Evolutionary conservation across 2,888 invertebrate species (phyloP).

Genomic region (Drosophila tripunctata): DNA sequence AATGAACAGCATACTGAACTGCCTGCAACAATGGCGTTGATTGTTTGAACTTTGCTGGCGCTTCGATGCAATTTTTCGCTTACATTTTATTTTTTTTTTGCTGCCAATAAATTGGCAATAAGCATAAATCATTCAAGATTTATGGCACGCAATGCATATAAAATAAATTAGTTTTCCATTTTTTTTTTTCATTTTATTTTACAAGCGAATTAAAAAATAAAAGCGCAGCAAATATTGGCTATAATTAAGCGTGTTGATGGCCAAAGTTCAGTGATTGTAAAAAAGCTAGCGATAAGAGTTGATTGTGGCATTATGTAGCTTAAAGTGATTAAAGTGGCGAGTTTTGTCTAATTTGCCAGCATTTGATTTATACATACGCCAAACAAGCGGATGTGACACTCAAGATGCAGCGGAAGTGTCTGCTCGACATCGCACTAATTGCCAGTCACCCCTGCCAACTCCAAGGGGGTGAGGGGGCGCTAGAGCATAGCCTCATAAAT

Average conservation of each 20-base stretch:
- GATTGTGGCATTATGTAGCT: background rate
- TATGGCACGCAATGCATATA: constrained; percentile 54
- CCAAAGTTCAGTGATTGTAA: constrained; percentile 19
- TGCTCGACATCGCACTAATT: constrained; percentile 65
- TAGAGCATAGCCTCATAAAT: too few species aligned
- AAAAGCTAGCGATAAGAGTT: too few species aligned
- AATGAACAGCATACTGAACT: constrained; percentile 55
- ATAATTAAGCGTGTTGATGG: constrained; percentile 62
- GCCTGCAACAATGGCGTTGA: constrained; percentile 71
- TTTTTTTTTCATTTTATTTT: constrained; percentile 1
- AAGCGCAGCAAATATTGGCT: constrained; percentile 34
- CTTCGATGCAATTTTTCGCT: constrained; percentile 41
- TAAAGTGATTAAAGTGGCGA: background rate
- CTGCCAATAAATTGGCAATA: constrained; percentile 74
- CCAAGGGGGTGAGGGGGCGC: background rate
- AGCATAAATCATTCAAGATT: constrained; percentile 69
- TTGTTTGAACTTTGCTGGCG: constrained; percentile 75
- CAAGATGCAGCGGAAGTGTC: constrained; percentile 64
- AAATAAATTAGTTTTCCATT: constrained; percentile 61
- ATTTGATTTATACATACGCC: constrained; percentile 50
- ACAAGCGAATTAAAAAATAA: constrained; percentile 11
- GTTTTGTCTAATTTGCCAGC: constrained; percentile 38
- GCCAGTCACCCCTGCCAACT: constrained; percentile 35
- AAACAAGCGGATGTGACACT: constrained; percentile 69
- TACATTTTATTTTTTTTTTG: constrained; percentile 23